Conservation (phyloP, 2,797 vertebrate genomes). For the Oreochromis grahami region DNA sequence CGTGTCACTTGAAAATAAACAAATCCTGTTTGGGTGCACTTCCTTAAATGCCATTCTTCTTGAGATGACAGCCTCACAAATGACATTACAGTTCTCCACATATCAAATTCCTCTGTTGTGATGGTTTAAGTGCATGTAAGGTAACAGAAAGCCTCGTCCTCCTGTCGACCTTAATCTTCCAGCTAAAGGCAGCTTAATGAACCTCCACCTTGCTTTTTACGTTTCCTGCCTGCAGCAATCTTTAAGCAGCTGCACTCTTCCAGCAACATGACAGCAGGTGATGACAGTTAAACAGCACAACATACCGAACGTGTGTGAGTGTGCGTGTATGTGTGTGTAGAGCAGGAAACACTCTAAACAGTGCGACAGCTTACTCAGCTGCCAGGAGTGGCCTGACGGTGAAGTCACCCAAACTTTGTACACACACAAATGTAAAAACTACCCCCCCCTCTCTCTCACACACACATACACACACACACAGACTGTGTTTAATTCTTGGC, state of each 20-base stretch:
- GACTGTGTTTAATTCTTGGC: neutral
- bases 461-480: fast-evolving
- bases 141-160: neutral
- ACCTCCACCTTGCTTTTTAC: slow-evolving; percentile 11
- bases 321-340: fast-evolving
- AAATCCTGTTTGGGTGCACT: neutral
- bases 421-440: neutral
- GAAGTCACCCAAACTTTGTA: neutral
- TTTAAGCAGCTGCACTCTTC: neutral
- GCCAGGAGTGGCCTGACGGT: neutral
- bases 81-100: neutral
- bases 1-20: neutral
- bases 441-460: neutral
- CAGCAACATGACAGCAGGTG: slow-evolving; percentile 1
- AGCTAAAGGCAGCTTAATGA: neutral
- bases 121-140: neutral
- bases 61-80: neutral
- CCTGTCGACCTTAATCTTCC: neutral
- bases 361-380: slow-evolving; percentile 5
- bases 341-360: neutral
- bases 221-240: neutral
- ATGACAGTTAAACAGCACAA: slow-evolving; percentile 5
- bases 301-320: neutral
- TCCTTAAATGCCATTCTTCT: neutral
- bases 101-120: neutral